Evolutionary conservation across 2,888 invertebrate genomes (phyloP).

Genomic region (Muscina levida): DNA sequence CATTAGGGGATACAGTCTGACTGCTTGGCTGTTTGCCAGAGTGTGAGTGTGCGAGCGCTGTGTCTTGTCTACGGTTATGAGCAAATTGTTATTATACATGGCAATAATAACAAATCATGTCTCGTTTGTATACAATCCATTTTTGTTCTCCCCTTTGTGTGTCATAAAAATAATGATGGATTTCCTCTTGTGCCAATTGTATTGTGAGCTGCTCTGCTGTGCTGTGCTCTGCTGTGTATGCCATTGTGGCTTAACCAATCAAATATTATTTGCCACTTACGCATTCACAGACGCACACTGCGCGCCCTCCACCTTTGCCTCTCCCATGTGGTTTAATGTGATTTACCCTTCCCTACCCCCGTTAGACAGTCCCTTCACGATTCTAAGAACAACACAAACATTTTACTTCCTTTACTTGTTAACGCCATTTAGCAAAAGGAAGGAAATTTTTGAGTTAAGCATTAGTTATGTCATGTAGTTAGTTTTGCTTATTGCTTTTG

Average conservation of each 20-base stretch:
- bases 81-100: constrained; percentile 42
- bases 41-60: not conserved
- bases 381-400: not conserved
- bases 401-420: not conserved
- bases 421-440: not conserved
- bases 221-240: no score
- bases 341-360: not conserved
- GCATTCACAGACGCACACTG: not conserved
- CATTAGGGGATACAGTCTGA: no score
- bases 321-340: constrained; percentile 20
- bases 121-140: not conserved
- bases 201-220: not conserved
- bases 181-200: constrained; percentile 41
- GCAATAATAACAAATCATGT: constrained; percentile 46
- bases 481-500: constrained; percentile 11
- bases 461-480: constrained; percentile 14
- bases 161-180: constrained; percentile 46
- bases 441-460: not conserved
- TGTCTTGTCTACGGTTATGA: constrained; percentile 1
- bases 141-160: constrained; percentile 4
- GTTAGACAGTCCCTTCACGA: no score
- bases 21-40: not conserved
- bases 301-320: not conserved
- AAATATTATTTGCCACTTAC: constrained; percentile 1
- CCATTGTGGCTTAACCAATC: not conserved